A percentile compares a stretch with the other conserved stretches of the same genome.
Conservation (phyloP, 2,797 vertebrate genomes). For the Xyrichtys novacula region DNA sequence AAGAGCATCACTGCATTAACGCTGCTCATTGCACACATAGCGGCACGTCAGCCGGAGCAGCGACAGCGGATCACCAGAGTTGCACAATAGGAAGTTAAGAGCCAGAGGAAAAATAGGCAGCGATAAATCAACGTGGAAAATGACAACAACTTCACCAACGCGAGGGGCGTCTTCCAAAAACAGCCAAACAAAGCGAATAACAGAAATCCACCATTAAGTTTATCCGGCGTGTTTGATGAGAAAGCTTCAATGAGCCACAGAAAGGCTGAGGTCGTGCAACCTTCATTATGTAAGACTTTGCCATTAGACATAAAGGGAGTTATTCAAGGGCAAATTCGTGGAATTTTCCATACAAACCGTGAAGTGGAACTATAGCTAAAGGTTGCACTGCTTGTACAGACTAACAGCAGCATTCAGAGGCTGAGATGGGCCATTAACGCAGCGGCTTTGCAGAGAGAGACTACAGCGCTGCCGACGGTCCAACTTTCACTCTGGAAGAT, state of each 20-base stretch:
- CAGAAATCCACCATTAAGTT: conserved; percentile 29
- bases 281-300: conserved; percentile 72
- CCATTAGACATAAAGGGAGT: conserved; percentile 50
- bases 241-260: conserved; percentile 24
- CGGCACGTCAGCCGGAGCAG: conserved; percentile 57
- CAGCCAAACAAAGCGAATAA: neutral
- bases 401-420: conserved; percentile 62
- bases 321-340: conserved; percentile 40
- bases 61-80: conserved; percentile 64
- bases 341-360: conserved; percentile 44
- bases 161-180: neutral
- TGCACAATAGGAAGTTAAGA: conserved; percentile 79
- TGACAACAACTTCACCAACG: conserved; percentile 19
- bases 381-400: conserved; percentile 43
- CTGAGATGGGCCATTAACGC: conserved; percentile 74
- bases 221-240: conserved; percentile 23
- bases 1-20: conserved; percentile 13
- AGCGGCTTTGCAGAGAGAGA: conserved; percentile 69
- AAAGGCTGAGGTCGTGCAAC: conserved; percentile 60
- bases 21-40: conserved; percentile 33
- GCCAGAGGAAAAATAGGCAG: conserved; percentile 24
- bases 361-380: conserved; percentile 41
- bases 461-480: conserved; percentile 64
- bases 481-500: conserved; percentile 81
- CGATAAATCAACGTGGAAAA: conserved; percentile 29